Base-by-base conservation (phyloP, 1,140 invertebrate species). In the Drosophila lowei region DNA sequence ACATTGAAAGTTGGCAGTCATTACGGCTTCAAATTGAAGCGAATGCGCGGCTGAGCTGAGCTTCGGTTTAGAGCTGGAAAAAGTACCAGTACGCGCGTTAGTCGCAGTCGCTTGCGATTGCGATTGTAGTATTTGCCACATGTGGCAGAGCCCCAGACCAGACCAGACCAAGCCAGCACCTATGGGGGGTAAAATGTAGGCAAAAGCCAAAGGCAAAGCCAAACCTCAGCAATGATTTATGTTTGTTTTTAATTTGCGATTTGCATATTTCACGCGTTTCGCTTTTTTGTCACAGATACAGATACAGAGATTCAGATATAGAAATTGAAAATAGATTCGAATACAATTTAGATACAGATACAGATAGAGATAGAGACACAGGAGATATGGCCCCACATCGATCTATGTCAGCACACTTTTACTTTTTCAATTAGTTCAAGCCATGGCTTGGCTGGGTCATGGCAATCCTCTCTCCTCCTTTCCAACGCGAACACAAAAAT, bases 241-340 rank as follows among this genome's bases (percentile, higher is more conserved):
- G 74, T 81, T 86, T 86, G 78, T 78, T 86, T 86, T 86, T 52
- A 73, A 78, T 74, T 42, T 77, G 81, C 79, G 83, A 88, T 86
- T 88, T 86, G 83, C 83, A 88, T 88, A 86, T 86, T 86, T 86
- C 77, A 88, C 78, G 83, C 83, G 67, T 70, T 86, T 79, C 80
- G 68, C 79, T 83, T 62, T 78, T 80, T 81, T 80, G 76, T 84
- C 80, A 84, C 73, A 81, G 72, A 15, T 41, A 49, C 30, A 25
- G 57, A 55, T 58, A 49, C 18, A 49, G 41, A 64, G 55, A 60
- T 34, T 47, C 30, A 25, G 57, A 55, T 58, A 49, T 25, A 49
- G 41, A 64, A 59, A 60, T 34, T 47, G 57, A 58, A 59, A 64
- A 54, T 60, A 70, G 62, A 53, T 61, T 56, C 18, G 62, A 38